Evolutionary conservation across 2,113 vertebrate species (phyloP), one percentile per base, ranked within the genome.

Genomic region (Hirundichthys speculiger): DNA sequence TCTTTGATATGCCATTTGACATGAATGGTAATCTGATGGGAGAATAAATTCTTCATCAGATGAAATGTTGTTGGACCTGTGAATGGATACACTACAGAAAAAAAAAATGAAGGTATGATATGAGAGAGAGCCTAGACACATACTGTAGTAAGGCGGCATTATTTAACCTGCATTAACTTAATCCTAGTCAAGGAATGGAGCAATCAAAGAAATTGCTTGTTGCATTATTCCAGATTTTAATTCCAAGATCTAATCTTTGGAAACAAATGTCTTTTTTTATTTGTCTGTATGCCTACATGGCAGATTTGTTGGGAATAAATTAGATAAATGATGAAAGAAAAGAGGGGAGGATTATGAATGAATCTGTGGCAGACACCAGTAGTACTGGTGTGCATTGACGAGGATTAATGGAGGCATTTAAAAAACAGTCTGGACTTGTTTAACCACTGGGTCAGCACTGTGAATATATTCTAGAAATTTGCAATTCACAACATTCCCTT

Each of bases 381-480:
- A 75, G 83, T 81, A 82, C 72, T 40, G 8, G 47, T 75, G 72
- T 81, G 73, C 64, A 57, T 52, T 74, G 73, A 77, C 50, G 53
- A 73, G 84, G 74, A 83, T 71, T 82, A 83, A 75, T 76, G 72
- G 71, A 82, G 68, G 78, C 59, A 68, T 77, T 71, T 2, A 25
- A 79, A 69, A 69, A 74, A 73, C 65, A 81, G 85, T 89, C 86
- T 83, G 86, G 84, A 86, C 79, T 87, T 81, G 63, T 83, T 83
- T 81, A 55, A 80, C 48, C 79, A 74, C 68, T 69, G 73, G 76
- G 77, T 79, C 82, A 86, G 38, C 18, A 51, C 63, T 76, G 54
- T 34, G 38, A 72, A 72, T 62, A 62, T 52, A 69, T 75, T 86
- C 59, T 34, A 6, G 1, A 67, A 73, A 89, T 83, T 51, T 56